Evolutionary conservation across 2,888 invertebrate genomes (phyloP), one percentile per base, ranked within the genome.

Genomic region (Colletes collaris): DNA sequence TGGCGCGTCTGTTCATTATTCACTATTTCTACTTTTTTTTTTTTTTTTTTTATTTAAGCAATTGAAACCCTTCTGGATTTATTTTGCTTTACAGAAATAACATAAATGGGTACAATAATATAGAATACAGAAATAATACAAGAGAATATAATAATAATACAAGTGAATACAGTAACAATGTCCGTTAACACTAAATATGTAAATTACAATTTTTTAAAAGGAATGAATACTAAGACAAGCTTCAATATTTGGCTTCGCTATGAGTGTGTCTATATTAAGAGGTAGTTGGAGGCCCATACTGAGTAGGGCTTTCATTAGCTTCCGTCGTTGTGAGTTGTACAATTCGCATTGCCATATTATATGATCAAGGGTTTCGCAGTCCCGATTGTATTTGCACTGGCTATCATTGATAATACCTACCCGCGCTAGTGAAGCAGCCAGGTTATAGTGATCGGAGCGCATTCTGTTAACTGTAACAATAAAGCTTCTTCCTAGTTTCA

Each of bases 311-410:
- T n/a, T 52, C 0, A 4, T 52, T 52, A 52, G n/a, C 6, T 52
- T 52, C 16, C n/a, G 16, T 52, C 52, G 13, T n/a, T 16, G 11
- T 52, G n/a, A 0, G 16, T 52, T 52, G 6, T 52, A 52, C 52
- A 52, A 52, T 52, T 52, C n/a, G 16, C 52, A 52, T 52, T 52
- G 52, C 52, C 52, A 52, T 13, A 52, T 52, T 52, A 52, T n/a
- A 6, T 52, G n/a, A 52, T 52, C n/a, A n/a, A 52, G n/a, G 6
- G 52, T 52, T 40, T 40, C 40, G 40, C 3, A 40, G 4, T 7
- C 40, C 3, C 7, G 40, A 40, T 7, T 7, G 7, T 4, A 40
- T 40, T 40, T 40, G 7, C 40, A 40, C 7, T 40, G 40, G 40
- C 40, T 40, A 4, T 40, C 52, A 52, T 52, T 52, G 6, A 16